Evolutionary conservation across 1,140 invertebrate species (phyloP).

Genomic region (Bemisia tabaci): DNA sequence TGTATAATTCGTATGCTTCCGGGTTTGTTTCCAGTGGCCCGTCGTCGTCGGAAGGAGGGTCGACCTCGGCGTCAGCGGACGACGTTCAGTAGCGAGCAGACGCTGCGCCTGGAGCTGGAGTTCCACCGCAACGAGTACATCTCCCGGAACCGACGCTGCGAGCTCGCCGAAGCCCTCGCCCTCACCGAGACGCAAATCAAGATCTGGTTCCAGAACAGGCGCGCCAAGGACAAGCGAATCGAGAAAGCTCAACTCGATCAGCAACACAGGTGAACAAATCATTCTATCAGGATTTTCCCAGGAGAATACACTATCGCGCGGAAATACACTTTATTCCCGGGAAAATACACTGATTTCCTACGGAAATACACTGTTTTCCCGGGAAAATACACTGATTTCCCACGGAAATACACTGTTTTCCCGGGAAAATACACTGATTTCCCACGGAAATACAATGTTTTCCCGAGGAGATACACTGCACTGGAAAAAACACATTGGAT

Average conservation of each 20-base stretch:
- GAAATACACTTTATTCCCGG: too few relatives aligned
- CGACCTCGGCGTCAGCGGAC: conserved; percentile 75
- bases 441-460: too few relatives aligned
- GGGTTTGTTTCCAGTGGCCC: conserved; percentile 66
- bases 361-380: too few relatives aligned
- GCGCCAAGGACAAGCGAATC: conserved; percentile 90
- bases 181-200: conserved; percentile 90
- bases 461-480: too few relatives aligned
- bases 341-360: too few relatives aligned
- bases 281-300: too few relatives aligned
- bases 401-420: too few relatives aligned
- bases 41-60: conserved; percentile 68
- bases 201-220: conserved; percentile 93
- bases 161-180: conserved; percentile 65
- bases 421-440: too few relatives aligned
- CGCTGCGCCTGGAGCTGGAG: conserved; percentile 74
- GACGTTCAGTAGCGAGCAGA: conserved; percentile 89
- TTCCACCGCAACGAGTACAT: conserved; percentile 85
- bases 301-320: too few relatives aligned
- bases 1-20: too few relatives aligned
- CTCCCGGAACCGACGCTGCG: conserved; percentile 66
- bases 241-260: conserved; percentile 91
- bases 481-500: too few relatives aligned
- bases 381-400: too few relatives aligned
- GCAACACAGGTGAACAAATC: conserved; percentile 71